Conservation (phyloP, 2,888 invertebrate species). For the Griposia aprilina region DNA sequence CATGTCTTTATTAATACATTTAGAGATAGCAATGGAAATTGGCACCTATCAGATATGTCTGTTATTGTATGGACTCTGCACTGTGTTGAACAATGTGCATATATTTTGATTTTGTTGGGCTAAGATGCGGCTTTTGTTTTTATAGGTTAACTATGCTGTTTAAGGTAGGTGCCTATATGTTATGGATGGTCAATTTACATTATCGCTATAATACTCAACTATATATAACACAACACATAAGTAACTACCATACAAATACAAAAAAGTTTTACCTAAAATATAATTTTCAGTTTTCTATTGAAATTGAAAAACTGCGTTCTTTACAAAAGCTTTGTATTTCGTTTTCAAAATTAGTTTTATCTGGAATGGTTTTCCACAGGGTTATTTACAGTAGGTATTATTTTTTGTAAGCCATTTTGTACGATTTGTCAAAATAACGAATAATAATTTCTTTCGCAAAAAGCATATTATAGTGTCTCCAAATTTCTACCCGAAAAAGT, state of each 20-base stretch:
- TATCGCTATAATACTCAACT: too few relatives aligned
- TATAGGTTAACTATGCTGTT: slow-evolving; percentile 42
- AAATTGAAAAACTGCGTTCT: neutral
- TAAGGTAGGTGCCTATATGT: slow-evolving; percentile 1
- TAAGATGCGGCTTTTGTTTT: slow-evolving; percentile 17
- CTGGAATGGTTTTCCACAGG: neutral
- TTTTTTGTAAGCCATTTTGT: too few relatives aligned
- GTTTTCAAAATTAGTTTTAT: neutral
- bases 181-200: slow-evolving; percentile 7
- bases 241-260: too few relatives aligned
- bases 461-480: too few relatives aligned
- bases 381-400: too few relatives aligned
- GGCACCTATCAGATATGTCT: neutral
- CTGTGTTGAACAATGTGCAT: slow-evolving; percentile 36
- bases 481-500: too few relatives aligned
- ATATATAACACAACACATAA: too few relatives aligned
- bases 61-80: slow-evolving; percentile 25
- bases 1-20: slow-evolving; percentile 35
- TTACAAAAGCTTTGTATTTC: neutral
- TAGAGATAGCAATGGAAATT: slow-evolving; percentile 23
- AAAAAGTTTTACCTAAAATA: too few relatives aligned
- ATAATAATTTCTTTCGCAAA: too few relatives aligned
- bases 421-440: too few relatives aligned
- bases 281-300: too few relatives aligned
- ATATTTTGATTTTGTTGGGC: slow-evolving; percentile 29